Conservation (phyloP, 2,113 vertebrate genomes). For the Taxidea taxus region DNA sequence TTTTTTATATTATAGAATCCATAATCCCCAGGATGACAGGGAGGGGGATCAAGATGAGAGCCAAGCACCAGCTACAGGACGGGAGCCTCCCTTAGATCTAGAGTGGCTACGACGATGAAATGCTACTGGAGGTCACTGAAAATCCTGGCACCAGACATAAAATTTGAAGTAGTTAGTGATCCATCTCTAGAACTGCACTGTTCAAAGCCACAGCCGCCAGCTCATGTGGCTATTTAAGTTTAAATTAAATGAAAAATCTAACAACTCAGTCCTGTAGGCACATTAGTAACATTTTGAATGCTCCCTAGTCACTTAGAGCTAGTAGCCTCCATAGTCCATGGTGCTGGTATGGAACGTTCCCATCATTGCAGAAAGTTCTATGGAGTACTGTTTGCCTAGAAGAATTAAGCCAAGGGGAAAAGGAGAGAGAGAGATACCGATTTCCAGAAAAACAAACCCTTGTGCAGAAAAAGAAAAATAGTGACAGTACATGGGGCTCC, state of each 20-base stretch:
- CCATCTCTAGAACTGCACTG: neutral
- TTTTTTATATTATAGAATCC: neutral
- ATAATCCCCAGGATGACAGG: neutral
- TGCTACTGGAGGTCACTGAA: neutral
- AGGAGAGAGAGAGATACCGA: neutral
- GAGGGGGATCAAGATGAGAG: neutral
- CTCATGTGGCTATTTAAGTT: neutral
- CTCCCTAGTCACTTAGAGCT: neutral
- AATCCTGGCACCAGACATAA: neutral
- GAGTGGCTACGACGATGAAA: neutral
- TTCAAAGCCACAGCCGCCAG: neutral
- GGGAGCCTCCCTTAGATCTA: neutral
- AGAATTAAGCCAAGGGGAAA: neutral
- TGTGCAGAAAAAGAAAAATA: neutral
- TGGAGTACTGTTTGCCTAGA: neutral
- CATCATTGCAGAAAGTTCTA: neutral
- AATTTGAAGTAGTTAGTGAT: neutral
- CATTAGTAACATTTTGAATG: neutral
- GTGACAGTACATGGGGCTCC: neutral
- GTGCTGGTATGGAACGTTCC: neutral
- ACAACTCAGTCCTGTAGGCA: neutral
- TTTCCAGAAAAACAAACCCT: constrained; percentile 6
- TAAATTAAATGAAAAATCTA: neutral
- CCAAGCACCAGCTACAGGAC: neutral
- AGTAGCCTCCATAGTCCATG: neutral